Base-by-base conservation (phyloP, 2,113 vertebrate genomes). In the Cyrtonyx montezumae region DNA sequence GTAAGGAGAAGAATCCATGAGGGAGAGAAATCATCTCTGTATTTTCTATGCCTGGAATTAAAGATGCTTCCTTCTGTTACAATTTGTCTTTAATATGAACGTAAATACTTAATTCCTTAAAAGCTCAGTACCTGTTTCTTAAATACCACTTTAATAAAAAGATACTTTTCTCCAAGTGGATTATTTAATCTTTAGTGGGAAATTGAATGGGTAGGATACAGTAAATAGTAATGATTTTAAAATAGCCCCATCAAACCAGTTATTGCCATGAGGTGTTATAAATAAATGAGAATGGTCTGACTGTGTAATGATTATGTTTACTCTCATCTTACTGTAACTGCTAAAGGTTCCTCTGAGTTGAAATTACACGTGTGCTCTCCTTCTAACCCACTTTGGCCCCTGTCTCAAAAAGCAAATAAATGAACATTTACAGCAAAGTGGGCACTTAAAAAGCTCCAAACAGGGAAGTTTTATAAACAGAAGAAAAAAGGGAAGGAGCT, bases 221-320 rank as follows among this genome's bases (percentile, higher is more conserved):
- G 79, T 87, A 93, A 94, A 88, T 56, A 84, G 56, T 84, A 93
- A 95, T 94, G 65, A 91, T 90, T 96, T 91, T 94, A 86, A 86
- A 94, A 94, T 73, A 79, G 66, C 28, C 84, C 61, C 61, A 92
- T 95, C 91, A 94, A 86, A 81, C 6, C 36, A 71, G 65, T 84
- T 93, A 84, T 76, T 94, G 82, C 69, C 77, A 66, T 63, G 48
- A 86, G 26, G 58, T 90, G 45, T 81, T 84, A 79, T 69, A 86
- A 94, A 88, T 94, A 86, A 77, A 90, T 73, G 76, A 93, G 92
- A 94, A 94, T 45, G 23, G 65, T 51, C 87, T 85, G 53, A 84
- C 46, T 91, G 16, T 75, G 42, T 75, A 92, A 88, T 86, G 51
- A 88, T 76, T 42, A 65, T 90, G 71, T 75, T 94, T 93, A 56